These are phyloP conservation scores for Chaenogobius annularis DNA, from an alignment of 2,113 vertebrate genomes.

Conservation along the genomic window DNA sequence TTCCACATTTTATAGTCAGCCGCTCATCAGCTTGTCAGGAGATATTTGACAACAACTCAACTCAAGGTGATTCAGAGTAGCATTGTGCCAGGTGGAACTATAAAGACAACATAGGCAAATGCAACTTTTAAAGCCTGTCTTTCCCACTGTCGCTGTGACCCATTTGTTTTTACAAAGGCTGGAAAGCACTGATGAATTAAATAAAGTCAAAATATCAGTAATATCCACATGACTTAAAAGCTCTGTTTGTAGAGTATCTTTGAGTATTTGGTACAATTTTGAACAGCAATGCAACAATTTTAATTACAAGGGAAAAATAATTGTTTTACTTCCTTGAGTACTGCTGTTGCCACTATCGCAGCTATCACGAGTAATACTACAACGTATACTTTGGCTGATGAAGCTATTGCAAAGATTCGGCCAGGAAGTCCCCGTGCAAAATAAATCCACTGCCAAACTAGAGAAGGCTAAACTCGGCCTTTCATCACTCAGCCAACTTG, in stretches of 20 bases:
- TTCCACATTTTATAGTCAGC: slow-evolving; percentile 3
- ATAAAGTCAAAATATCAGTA: neutral
- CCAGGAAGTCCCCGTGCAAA: no score
- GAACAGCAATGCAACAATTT: neutral
- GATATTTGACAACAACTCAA: slow-evolving; percentile 1
- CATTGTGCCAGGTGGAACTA: neutral
- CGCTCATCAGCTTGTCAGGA: neutral
- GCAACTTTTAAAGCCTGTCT: slow-evolving; percentile 4
- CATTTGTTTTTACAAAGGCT: neutral
- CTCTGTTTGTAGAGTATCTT: no score
- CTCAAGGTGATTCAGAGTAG: neutral
- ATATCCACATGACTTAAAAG: neutral
- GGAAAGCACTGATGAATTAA: neutral
- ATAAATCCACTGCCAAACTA: no score
- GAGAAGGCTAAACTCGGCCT: no score
- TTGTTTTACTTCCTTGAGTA: neutral
- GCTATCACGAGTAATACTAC: neutral
- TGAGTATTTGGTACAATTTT: no score
- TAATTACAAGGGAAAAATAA: neutral
- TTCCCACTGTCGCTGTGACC: slow-evolving; percentile 22
- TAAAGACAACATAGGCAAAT: neutral
- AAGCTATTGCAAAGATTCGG: no score
- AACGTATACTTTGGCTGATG: no score
- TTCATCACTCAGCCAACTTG: no score
- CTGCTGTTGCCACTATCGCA: neutral